phyloP scores from a whole-genome alignment of 2,888 invertebrate genomes.

The Electrophaes corylata region DNA sequence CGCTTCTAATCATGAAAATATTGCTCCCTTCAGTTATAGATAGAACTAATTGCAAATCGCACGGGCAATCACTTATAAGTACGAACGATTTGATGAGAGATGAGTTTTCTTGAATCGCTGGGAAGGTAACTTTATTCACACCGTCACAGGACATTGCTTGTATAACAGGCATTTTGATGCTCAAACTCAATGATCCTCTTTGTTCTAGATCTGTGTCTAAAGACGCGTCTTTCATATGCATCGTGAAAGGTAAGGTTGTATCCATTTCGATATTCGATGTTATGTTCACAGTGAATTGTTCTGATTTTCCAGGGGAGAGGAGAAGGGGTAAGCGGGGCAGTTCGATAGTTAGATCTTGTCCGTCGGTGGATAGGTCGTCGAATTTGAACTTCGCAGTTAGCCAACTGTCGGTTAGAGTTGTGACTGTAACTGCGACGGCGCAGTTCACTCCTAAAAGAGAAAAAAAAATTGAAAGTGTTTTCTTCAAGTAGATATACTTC shows the following conservation, averaged over 20 bases:
- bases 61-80: slow-evolving; percentile 69
- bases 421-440: slow-evolving; percentile 57
- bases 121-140: slow-evolving; percentile 64
- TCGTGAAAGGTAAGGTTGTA: slow-evolving; percentile 54
- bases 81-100: slow-evolving; percentile 62
- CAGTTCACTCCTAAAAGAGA: slow-evolving; percentile 61
- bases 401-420: slow-evolving; percentile 69
- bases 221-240: slow-evolving; percentile 65
- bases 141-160: slow-evolving; percentile 73
- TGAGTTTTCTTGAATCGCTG: slow-evolving; percentile 59
- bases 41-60: slow-evolving; percentile 65
- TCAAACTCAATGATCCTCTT: slow-evolving; percentile 54
- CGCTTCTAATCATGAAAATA: slow-evolving; percentile 64
- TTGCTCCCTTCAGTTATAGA: slow-evolving; percentile 61
- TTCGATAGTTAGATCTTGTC: slow-evolving; percentile 61
- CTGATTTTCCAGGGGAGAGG: slow-evolving; percentile 66
- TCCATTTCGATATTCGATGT: slow-evolving; percentile 64
- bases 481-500: no score
- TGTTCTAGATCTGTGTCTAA: slow-evolving; percentile 63
- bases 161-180: slow-evolving; percentile 67
- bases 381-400: slow-evolving; percentile 68
- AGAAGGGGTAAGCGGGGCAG: slow-evolving; percentile 67
- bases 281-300: slow-evolving; percentile 62
- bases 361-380: slow-evolving; percentile 51
- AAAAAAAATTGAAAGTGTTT: no score